Evolutionary conservation across 2,797 vertebrate species (phyloP).

Genomic region (Xiphorhynchus erythropygius): DNA sequence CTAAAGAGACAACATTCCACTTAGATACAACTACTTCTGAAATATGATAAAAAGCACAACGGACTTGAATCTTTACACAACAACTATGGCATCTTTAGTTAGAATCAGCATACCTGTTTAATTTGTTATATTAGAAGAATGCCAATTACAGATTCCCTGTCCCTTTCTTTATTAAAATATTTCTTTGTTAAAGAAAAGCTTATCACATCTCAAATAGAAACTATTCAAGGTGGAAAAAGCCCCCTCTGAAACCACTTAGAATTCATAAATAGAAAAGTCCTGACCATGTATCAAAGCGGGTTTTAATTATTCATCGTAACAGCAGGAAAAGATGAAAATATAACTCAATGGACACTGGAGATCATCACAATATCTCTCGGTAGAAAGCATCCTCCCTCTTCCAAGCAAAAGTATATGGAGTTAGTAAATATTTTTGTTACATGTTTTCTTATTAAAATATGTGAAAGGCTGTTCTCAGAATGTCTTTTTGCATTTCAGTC

Average conservation of each 20-base stretch:
- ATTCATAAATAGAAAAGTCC: neutral
- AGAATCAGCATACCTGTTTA: neutral
- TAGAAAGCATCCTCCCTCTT: neutral
- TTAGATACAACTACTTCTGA: neutral
- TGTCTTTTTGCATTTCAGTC: neutral
- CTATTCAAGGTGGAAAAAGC: neutral
- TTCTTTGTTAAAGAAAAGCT: neutral
- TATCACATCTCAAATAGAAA: neutral
- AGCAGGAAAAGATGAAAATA: neutral
- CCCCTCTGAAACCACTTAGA: neutral
- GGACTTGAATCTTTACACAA: neutral
- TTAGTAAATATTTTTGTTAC: neutral
- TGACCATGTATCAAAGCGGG: neutral
- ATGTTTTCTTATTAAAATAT: neutral
- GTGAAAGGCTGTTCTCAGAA: neutral
- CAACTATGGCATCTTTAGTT: fast-evolving
- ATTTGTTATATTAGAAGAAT: neutral
- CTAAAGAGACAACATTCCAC: neutral
- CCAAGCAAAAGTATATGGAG: neutral
- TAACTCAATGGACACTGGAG: neutral
- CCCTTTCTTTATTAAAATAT: neutral
- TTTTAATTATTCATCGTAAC: neutral
- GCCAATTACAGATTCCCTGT: neutral
- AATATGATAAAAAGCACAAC: neutral
- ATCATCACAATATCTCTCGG: neutral